These are phyloP conservation scores for Latrodectus elegans DNA, from an alignment of 2,888 invertebrate species.

Conservation along the genomic window DNA sequence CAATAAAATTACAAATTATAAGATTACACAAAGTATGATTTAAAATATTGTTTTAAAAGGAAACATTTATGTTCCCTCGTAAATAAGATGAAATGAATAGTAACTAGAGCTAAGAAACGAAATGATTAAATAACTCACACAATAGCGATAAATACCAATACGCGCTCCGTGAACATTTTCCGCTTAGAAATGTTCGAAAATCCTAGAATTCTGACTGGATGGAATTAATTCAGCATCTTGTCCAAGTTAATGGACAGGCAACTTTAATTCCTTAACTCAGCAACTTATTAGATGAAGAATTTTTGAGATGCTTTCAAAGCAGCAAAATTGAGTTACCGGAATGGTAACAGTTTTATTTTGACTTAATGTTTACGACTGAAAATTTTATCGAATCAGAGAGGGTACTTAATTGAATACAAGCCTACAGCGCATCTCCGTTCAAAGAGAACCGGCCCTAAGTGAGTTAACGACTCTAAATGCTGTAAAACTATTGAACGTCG, in stretches of 20 bases:
- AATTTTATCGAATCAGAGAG: conserved; percentile 61
- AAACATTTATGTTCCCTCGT: too few species aligned
- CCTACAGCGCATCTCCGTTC: conserved; percentile 20
- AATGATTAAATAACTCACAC: too few species aligned
- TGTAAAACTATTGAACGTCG: not conserved
- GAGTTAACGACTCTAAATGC: conserved; percentile 37
- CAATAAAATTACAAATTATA: too few species aligned
- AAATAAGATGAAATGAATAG: too few species aligned
- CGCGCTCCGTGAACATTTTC: not conserved
- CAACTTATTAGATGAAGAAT: conserved; percentile 58
- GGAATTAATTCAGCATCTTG: conserved; percentile 49
- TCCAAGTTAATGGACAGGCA: conserved; percentile 50
- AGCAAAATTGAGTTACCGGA: conserved; percentile 45
- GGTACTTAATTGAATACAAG: conserved; percentile 51
- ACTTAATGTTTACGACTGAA: conserved; percentile 60
- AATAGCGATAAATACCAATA: too few species aligned
- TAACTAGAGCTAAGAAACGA: too few species aligned
- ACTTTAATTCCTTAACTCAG: conserved; percentile 51
- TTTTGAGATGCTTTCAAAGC: conserved; percentile 50
- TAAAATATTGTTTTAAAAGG: too few species aligned
- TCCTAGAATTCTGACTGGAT: conserved; percentile 32
- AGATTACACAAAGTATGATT: too few species aligned
- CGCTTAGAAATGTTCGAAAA: conserved; percentile 28
- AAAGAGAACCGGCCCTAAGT: conserved; percentile 37
- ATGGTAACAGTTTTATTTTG: conserved; percentile 63